phyloP scores from a whole-genome alignment of 2,113 vertebrate genomes.

The Pandion haliaetus region DNA sequence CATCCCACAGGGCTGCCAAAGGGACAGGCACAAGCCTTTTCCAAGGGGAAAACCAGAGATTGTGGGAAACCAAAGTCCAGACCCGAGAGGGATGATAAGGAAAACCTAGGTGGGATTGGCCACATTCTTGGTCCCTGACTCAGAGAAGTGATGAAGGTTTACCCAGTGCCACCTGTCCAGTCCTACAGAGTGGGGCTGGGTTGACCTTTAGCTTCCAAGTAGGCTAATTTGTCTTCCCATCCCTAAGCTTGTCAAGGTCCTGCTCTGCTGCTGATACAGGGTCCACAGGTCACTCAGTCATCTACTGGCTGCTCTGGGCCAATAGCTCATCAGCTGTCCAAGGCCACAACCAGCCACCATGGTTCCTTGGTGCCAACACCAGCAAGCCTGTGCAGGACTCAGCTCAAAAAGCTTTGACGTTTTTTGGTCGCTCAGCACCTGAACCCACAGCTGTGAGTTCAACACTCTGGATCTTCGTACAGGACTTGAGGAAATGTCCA shows the following conservation, averaged over 20 bases:
- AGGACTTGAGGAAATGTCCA: not conserved
- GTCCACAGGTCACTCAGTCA: not conserved
- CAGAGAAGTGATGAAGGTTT: not conserved
- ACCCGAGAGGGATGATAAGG: not conserved
- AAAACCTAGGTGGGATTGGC: not conserved
- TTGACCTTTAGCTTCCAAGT: not conserved
- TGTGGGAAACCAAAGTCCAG: not conserved
- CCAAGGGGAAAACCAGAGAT: not conserved
- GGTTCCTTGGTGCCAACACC: not conserved
- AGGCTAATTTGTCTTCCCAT: not conserved
- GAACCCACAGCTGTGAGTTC: not conserved
- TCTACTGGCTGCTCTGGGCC: not conserved
- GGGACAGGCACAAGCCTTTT: not conserved
- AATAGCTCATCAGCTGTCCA: not conserved
- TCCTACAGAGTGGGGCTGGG: not conserved
- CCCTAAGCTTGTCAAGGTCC: not conserved
- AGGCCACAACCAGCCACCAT: not conserved
- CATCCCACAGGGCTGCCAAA: not conserved
- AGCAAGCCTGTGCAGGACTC: not conserved
- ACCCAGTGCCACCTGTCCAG: not conserved
- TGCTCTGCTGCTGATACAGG: not conserved
- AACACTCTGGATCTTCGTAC: not conserved
- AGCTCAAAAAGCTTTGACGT: not conserved
- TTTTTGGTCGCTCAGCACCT: not conserved
- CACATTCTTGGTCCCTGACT: not conserved